Percentiles rank a stretch among this genome's conserved stretches.
phyloP scores from a whole-genome alignment of 2,797 vertebrate species.

The Hippoglossus hippoglossus region DNA sequence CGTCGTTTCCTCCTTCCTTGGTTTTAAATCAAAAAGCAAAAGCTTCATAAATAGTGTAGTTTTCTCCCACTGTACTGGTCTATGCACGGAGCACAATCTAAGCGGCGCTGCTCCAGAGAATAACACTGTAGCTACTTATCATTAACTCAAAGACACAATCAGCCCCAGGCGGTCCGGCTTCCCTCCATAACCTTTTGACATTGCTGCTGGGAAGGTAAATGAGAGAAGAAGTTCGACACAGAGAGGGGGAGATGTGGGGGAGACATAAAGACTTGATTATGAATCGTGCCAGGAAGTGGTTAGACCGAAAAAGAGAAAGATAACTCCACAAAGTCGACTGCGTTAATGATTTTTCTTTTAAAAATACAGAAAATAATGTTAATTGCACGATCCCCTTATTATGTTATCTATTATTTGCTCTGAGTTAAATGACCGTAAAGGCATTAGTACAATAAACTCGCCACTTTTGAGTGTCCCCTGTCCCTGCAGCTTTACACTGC shows the following conservation, averaged over 20 bases:
- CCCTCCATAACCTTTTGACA: constrained; percentile 79
- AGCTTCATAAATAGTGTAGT: constrained; percentile 26
- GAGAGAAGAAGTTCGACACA: constrained; percentile 67
- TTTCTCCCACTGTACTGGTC: constrained; percentile 47
- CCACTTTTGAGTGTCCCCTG: constrained; percentile 34
- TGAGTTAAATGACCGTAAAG: constrained; percentile 32
- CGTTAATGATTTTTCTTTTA: constrained; percentile 6
- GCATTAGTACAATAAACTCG: constrained; percentile 44
- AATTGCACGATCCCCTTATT: constrained; percentile 8
- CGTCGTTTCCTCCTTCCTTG: background rate
- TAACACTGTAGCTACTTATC: constrained; percentile 80
- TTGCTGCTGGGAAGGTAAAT: constrained; percentile 82
- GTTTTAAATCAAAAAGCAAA: constrained; percentile 19
- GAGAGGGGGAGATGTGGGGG: constrained; percentile 27
- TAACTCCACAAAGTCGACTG: constrained; percentile 19
- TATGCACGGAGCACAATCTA: constrained; percentile 49
- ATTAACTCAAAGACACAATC: constrained; percentile 82
- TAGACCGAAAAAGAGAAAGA: constrained; percentile 35
- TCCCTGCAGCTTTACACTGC: constrained; percentile 24
- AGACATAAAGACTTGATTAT: constrained; percentile 60
- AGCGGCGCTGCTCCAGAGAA: constrained; percentile 67
- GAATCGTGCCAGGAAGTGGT: constrained; percentile 55
- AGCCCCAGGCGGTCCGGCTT: constrained; percentile 75
- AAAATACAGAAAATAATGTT: constrained; percentile 23
- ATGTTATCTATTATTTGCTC: constrained; percentile 42